Base-by-base conservation (phyloP, 1,140 invertebrate species). In the Zelostemma sp. region DNA sequence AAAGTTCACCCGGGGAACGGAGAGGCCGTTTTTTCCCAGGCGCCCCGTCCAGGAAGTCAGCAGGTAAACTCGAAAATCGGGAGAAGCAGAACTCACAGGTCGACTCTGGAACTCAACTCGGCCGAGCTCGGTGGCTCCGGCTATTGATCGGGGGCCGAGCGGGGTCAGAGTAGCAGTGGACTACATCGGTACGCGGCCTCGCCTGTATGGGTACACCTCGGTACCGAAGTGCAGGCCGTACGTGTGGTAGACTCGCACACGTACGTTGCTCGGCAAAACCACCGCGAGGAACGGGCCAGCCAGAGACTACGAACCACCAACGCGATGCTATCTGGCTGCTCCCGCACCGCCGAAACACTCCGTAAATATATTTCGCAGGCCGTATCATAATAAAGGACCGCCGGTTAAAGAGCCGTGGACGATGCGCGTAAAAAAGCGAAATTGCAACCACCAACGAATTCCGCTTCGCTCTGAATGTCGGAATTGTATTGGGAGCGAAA, bases 141-240 rank as follows among this genome's bases (percentile, higher is more conserved):
- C 80, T 85, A 85, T 85, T 85, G 83, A 85, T 84, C 83, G 83
- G 77, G 76, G 80, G 76, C 80, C 81, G 79, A 82, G 75, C 80
- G 81, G 82, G 82, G 81, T 84, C 82, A 83, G 77, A 80, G 78
- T 76, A 75, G 77, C 77, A 75, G 76, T 82, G 81, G 79, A 82
- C 80, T 83, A 81, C 80, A 83, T 82, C 72, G 73, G 74, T 77
- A 77, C 70, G 77, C 65, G 57, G 54, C 58, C 43, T 50, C 50
- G 60, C 45, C 18, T 53, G 25, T 46, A 47, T 58, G 35, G 28
- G 61, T 68, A 50, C 19, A 64, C 63, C 51, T 61, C 60, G n/a
- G n/a, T n/a, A n/a, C n/a, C n/a, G n/a, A n/a, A n/a, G 48, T 64
- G 60, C 61, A 53, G 31, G 38, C 35, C 40, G 21, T 63, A 47